Base-by-base conservation (phyloP, 2,888 invertebrate genomes). In the Carpatolechia fugitivella region DNA sequence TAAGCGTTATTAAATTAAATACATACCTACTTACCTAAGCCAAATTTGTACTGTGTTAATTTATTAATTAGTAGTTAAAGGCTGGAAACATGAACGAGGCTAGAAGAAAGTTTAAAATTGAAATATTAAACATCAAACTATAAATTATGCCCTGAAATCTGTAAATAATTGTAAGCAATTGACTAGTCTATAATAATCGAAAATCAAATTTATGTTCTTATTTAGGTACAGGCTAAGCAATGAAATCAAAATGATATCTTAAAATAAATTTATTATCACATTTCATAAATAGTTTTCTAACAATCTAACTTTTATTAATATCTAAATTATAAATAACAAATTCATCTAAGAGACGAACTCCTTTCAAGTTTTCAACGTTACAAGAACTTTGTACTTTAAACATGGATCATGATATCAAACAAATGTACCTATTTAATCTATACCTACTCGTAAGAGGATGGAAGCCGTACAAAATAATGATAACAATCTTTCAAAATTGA, bases 221-320 rank as follows among this genome's bases (percentile, higher is more conserved):
- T n/a, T n/a, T n/a, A n/a, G 24, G 24, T 24, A 4, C 3, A 24
- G 24, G 3, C 24, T 24, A 24, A 24, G 29, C 11, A 44, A 35
- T 33, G 52, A 57, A 51, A 60, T 62, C 60, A 47, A 60, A 63
- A 61, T 60, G 41, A 55, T 65, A 55, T 56, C 58, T 69, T 72
- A 76, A 77, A 76, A 82, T 81, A 82, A 78, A 80, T 88, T 89
- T 88, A 89, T 87, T 90, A 90, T 90, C 90, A 90, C 90, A 89
- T 83, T 86, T 79, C 78, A 86, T 87, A 88, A 87, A 89, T 87
- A 85, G 77, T 75, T 78, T 74, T 74, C 81, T 85, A 76, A 77
- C 62, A 62, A 71, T 68, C 82, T 85, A 83, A 77, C 74, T 57
- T 57, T 81, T 24, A 24, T 24, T 82, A 84, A 85, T 48, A 69